phyloP scores from a whole-genome alignment of 2,888 invertebrate genomes.

The Leptinotarsa haldemani region DNA sequence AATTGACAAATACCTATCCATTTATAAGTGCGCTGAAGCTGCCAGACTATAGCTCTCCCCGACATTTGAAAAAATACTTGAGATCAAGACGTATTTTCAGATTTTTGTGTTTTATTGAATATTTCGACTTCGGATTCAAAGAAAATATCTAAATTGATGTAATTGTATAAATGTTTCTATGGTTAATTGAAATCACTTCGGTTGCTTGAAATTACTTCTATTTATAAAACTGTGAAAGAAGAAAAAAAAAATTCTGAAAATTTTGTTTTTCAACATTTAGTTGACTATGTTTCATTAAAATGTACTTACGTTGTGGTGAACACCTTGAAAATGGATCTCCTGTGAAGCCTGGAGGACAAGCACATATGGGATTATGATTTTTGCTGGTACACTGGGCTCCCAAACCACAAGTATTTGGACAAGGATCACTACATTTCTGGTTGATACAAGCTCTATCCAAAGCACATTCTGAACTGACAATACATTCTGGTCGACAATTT shows the following conservation, averaged over 20 bases:
- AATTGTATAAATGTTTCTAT: too few species aligned
- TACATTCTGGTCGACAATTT: conserved; percentile 85
- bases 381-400: conserved; percentile 84
- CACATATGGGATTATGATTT: conserved; percentile 89
- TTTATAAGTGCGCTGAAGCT: too few species aligned
- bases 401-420: conserved; percentile 88
- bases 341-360: conserved; percentile 84
- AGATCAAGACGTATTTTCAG: too few species aligned
- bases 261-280: too few species aligned
- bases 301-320: conserved; percentile 74
- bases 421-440: conserved; percentile 88
- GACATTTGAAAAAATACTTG: too few species aligned
- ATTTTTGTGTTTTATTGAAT: too few species aligned
- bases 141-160: too few species aligned
- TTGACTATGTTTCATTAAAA: background rate
- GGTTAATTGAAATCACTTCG: too few species aligned
- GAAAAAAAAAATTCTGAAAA: too few species aligned
- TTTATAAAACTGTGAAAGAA: conserved; percentile 12
- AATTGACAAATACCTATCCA: too few species aligned
- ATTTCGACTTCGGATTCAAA: too few species aligned
- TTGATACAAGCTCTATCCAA: conserved; percentile 85
- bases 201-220: conserved; percentile 3
- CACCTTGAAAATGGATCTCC: conserved; percentile 90
- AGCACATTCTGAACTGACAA: conserved; percentile 88
- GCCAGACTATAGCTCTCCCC: too few species aligned